A percentile compares a stretch with the other conserved stretches of the same genome.
Evolutionary conservation across 1,140 invertebrate genomes (phyloP).

Genomic region (Apolygus lucorum): DNA sequence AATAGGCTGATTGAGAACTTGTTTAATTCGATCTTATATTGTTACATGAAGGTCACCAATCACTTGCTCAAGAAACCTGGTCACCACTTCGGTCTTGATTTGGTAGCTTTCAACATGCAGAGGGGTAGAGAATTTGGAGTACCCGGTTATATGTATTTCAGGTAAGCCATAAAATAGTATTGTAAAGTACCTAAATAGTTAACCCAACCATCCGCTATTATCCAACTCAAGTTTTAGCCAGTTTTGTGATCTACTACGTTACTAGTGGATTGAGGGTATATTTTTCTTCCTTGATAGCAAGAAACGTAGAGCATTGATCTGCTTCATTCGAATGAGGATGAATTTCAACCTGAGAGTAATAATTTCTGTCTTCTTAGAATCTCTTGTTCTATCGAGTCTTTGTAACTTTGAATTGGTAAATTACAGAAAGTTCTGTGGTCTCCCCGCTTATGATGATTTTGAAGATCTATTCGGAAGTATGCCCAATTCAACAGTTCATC

Average conservation of each 20-base stretch:
- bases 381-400: no score
- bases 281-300: no score
- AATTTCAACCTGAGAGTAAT: no score
- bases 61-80: constrained; percentile 73
- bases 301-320: no score
- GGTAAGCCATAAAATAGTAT: constrained; percentile 28
- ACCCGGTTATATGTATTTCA: constrained; percentile 54
- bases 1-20: no score
- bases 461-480: constrained; percentile 78
- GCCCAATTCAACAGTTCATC: constrained; percentile 75
- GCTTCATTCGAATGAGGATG: no score
- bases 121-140: constrained; percentile 75
- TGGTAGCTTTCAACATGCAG: constrained; percentile 79
- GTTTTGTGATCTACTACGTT: no score
- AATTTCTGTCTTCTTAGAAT: no score
- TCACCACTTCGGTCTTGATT: constrained; percentile 76
- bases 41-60: constrained; percentile 60
- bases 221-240: not conserved
- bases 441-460: constrained; percentile 66
- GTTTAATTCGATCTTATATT: no score
- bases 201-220: no score
- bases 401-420: not conserved
- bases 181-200: constrained; percentile 5
- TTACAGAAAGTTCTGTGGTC: constrained; percentile 76
- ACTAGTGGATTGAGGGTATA: no score